Evolutionary conservation across 2,888 invertebrate genomes (phyloP).

Genomic region (Podotricha telesiphe): DNA sequence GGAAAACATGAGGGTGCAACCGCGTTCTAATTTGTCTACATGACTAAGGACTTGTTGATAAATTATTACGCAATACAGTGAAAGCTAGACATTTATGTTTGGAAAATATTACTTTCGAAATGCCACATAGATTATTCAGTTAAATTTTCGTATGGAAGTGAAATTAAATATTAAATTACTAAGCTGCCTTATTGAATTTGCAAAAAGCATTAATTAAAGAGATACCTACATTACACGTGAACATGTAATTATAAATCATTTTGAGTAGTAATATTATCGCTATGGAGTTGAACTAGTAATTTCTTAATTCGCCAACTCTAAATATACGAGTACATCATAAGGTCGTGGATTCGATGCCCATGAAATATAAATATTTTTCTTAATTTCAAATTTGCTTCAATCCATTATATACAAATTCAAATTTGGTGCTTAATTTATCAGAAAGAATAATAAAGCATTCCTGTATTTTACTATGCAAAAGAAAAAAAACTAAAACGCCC

Average conservation of each 20-base stretch:
- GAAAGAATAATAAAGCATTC: neutral
- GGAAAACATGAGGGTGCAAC: slow-evolving; percentile 39
- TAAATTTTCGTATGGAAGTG: slow-evolving; percentile 42
- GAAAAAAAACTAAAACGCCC: neutral
- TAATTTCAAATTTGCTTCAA: too few species aligned
- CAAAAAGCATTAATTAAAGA: neutral
- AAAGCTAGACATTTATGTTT: slow-evolving; percentile 37
- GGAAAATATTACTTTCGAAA: slow-evolving; percentile 46
- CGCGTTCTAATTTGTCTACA: slow-evolving; percentile 19
- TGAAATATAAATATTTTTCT: too few species aligned
- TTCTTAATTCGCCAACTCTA: neutral
- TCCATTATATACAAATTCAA: too few species aligned
- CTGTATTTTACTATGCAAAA: too few species aligned
- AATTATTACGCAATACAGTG: slow-evolving; percentile 33
- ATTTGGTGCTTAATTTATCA: neutral
- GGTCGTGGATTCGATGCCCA: too few species aligned
- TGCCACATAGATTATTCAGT: slow-evolving; percentile 47
- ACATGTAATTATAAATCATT: slow-evolving; percentile 2
- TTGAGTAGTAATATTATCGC: neutral
- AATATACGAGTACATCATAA: too few species aligned
- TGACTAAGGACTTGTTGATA: slow-evolving; percentile 21
- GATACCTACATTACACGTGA: neutral
- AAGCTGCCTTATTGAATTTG: slow-evolving; percentile 27
- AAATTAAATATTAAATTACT: slow-evolving; percentile 42
- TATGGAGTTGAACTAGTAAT: neutral